Evolutionary conservation across 2,113 vertebrate species (phyloP).

Genomic region (Pterocles gutturalis): DNA sequence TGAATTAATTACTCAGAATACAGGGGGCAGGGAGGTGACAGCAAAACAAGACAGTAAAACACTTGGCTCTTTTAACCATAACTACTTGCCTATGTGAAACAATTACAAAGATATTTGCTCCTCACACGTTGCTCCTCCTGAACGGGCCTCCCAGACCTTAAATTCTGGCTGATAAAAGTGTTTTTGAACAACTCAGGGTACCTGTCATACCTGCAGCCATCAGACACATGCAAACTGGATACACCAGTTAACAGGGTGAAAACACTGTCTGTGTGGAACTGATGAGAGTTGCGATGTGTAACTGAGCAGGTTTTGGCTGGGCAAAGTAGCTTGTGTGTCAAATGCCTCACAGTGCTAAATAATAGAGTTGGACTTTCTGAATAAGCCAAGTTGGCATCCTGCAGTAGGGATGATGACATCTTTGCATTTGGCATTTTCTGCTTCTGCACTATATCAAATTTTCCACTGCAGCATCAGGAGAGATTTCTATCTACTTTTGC

Average conservation of each 20-base stretch:
- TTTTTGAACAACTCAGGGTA: neutral
- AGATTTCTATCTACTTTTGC: neutral
- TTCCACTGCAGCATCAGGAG: neutral
- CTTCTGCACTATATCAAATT: neutral
- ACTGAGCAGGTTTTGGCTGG: neutral
- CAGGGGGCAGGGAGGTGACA: neutral
- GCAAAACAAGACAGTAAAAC: neutral
- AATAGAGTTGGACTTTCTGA: neutral
- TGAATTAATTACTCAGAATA: neutral
- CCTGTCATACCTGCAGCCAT: neutral
- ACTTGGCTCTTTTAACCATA: neutral
- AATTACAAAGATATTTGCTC: neutral
- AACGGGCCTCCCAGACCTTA: neutral
- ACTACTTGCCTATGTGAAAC: neutral
- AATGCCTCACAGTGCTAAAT: neutral
- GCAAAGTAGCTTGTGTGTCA: neutral
- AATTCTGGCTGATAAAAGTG: neutral
- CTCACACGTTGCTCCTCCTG: neutral
- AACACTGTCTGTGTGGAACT: neutral
- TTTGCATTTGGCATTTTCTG: conserved; percentile 18
- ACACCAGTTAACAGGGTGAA: too few relatives aligned
- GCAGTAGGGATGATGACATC: neutral
- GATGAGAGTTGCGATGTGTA: neutral
- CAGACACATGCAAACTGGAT: neutral
- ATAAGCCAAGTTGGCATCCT: neutral